Conservation (phyloP, 2,888 invertebrate genomes). For the Scelioninae gen. 2 region DNA sequence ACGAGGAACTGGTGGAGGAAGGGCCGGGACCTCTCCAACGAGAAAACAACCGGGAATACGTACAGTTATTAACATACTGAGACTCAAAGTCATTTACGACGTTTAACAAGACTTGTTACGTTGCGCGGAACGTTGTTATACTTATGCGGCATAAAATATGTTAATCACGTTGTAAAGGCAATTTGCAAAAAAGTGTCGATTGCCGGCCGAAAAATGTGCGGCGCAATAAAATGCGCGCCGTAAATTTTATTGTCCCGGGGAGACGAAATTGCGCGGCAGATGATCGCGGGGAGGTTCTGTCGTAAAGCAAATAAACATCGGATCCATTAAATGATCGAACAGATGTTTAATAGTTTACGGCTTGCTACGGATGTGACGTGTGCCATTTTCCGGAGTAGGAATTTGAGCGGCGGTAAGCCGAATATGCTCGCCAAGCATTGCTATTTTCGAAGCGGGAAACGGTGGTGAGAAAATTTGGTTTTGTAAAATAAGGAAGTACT, state of each 20-base stretch:
- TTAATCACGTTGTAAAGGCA: conserved; percentile 48
- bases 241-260: conserved; percentile 38
- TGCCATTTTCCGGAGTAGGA: conserved; percentile 7
- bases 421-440: too few relatives aligned
- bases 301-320: conserved; percentile 19
- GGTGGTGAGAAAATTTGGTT: too few relatives aligned
- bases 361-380: conserved; percentile 6
- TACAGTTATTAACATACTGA: conserved; percentile 58
- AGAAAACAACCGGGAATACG: conserved; percentile 50
- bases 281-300: conserved; percentile 27
- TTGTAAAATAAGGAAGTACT: too few relatives aligned
- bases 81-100: conserved; percentile 55
- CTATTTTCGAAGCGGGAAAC: too few relatives aligned
- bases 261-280: conserved; percentile 10
- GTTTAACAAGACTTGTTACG: conserved; percentile 57
- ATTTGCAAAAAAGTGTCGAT: conserved; percentile 45
- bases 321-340: conserved; percentile 10
- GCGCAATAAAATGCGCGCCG: not conserved
- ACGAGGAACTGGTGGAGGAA: too few relatives aligned
- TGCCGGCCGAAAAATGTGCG: conserved; percentile 17
- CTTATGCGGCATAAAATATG: conserved; percentile 51
- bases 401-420: too few relatives aligned
- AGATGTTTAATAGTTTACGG: not conserved
- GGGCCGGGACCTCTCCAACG: conserved; percentile 21
- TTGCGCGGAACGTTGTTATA: conserved; percentile 51